A percentile compares a stretch with the other conserved stretches of the same genome.
These are phyloP conservation scores for Electrona antarctica DNA, from an alignment of 2,113 vertebrate species.

Conservation along the genomic window DNA sequence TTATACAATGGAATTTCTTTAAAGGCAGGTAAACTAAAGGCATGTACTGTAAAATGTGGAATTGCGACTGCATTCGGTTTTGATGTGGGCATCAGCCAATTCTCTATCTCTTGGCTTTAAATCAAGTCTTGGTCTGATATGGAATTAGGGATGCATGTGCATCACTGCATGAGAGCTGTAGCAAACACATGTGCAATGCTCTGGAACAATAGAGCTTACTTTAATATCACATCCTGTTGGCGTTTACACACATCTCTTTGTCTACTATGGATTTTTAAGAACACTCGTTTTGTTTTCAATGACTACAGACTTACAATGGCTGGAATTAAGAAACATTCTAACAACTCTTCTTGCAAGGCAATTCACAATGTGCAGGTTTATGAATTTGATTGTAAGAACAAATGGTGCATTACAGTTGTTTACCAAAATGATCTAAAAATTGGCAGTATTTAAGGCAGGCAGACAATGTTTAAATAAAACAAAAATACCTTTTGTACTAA, in stretches of 20 bases:
- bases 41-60: not conserved
- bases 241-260: not conserved
- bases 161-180: not conserved
- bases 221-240: not conserved
- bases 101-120: not conserved
- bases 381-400: not conserved
- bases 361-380: conserved; percentile 5
- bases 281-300: conserved; percentile 5
- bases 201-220: not conserved
- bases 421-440: not conserved
- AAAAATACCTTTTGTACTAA: not conserved
- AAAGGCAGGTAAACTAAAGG: not conserved
- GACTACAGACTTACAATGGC: not conserved
- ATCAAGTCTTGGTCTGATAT: not conserved
- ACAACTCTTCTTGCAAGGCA: too few species aligned
- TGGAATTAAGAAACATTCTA: not conserved
- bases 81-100: not conserved
- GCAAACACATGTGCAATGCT: not conserved
- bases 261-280: not conserved
- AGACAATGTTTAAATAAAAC: not conserved
- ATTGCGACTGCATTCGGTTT: conserved; percentile 3
- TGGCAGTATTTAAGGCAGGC: not conserved
- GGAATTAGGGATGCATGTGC: not conserved
- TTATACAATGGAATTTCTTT: too few species aligned
- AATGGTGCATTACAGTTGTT: not conserved